Conservation (phyloP, 2,888 invertebrate genomes). For the Mythimna vitellina region DNA sequence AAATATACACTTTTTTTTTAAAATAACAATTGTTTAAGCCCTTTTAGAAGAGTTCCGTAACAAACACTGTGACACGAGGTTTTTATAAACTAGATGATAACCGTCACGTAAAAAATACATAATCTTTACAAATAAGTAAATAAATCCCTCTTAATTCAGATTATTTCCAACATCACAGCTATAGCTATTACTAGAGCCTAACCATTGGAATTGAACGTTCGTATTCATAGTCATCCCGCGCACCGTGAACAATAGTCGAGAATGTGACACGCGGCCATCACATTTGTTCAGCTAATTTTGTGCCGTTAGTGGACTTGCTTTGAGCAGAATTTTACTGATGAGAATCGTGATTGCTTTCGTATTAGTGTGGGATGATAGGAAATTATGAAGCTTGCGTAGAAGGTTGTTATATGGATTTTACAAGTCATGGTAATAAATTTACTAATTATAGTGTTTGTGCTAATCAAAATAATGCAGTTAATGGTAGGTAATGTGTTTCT, state of each 20-base stretch:
- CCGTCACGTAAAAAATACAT: too few species aligned
- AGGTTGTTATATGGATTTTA: not conserved
- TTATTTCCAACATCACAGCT: not conserved
- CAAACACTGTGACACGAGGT: too few species aligned
- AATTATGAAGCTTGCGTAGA: not conserved
- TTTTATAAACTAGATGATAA: too few species aligned
- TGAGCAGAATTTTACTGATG: slow-evolving; percentile 40
- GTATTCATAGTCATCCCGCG: slow-evolving; percentile 38
- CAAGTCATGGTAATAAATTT: too few species aligned
- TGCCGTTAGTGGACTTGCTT: slow-evolving; percentile 21
- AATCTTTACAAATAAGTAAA: not conserved
- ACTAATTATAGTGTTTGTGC: not conserved
- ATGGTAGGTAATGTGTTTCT: not conserved
- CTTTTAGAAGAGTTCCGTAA: too few species aligned
- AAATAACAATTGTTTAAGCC: too few species aligned
- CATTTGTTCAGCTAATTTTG: slow-evolving; percentile 35
- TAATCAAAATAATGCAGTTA: not conserved
- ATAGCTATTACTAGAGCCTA: slow-evolving; percentile 20
- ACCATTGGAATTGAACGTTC: slow-evolving; percentile 13
- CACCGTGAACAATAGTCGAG: slow-evolving; percentile 10
- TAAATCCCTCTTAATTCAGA: not conserved
- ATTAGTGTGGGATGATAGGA: not conserved
- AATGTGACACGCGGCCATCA: slow-evolving; percentile 38
- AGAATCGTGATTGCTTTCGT: slow-evolving; percentile 7
- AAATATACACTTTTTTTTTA: too few species aligned